Evolutionary conservation across 1,140 invertebrate species (phyloP), one percentile per base, ranked within the genome.

Genomic region (Ditylenchus dipsaci): DNA sequence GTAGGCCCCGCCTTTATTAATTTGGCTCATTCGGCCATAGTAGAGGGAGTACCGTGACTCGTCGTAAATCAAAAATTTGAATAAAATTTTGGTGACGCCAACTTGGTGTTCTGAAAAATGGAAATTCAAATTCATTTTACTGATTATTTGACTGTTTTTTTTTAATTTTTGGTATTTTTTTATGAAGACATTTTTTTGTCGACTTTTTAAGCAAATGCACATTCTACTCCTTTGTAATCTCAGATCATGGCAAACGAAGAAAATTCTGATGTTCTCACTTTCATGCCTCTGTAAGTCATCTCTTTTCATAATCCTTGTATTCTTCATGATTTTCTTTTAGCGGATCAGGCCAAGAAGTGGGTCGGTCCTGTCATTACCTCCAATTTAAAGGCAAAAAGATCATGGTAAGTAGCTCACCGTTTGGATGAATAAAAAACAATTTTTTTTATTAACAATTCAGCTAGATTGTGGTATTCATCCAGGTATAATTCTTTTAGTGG

Each of bases 341-440:
- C 21, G 96, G 96, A 49, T 93, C 96, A 73, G 96, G 96, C 1
- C 96, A 99, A 86, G 96, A 99, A 88, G 96, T 99, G 23, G 96
- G 96, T 23, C 85, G 96, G 85, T 97, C 95, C 78, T 99, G 96
- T 86, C 95, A 97, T 63, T 91, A 97, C 88, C 80, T 99, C 58
- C 92, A 97, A 85, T 99, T 97, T 83, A 99, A 99, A 87, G 95
- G 94, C 15, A 98, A 98, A 85, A 96, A 94, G 85, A 96, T 98
- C 49, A 92, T 97, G 91, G 90, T 91, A 86, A 84, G 76, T n/a
- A n/a, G n/a, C n/a, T n/a, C n/a, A n/a, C n/a, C n/a, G n/a, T 79
- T 64, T 63, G 63, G 13, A 17, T 11, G 0, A 49, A 49, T 49
- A n/a, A n/a, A 49, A 49, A n/a, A 0, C n/a, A 8, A n/a, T 49